Evolutionary conservation across 37 sponge, comb jelly and placozoan genomes (phyloP).

Genomic region (Haliclona indistincta): DNA sequence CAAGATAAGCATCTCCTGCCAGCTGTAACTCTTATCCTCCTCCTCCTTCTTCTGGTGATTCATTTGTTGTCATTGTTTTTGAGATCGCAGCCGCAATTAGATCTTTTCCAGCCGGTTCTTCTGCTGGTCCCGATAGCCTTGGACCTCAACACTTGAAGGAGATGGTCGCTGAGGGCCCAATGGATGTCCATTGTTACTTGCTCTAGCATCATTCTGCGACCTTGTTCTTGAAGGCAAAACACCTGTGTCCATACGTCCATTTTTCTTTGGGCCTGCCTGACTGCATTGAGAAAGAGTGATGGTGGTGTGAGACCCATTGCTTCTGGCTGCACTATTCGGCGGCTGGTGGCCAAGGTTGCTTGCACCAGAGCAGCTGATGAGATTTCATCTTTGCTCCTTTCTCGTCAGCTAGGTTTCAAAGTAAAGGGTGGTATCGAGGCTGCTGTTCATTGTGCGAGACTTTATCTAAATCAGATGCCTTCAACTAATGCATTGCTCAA

Average conservation of each 20-base stretch:
- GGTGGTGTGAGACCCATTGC: slow-evolving; percentile 18
- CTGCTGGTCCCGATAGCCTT: too few species aligned
- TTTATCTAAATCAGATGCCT: slow-evolving; percentile 1
- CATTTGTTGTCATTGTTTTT: too few species aligned
- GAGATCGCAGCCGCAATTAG: too few species aligned
- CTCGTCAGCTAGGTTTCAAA: slow-evolving; percentile 17
- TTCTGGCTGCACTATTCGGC: not conserved
- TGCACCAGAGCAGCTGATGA: not conserved
- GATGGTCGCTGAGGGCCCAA: too few species aligned
- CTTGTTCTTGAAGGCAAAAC: not conserved
- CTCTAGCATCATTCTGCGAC: too few species aligned
- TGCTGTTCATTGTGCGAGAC: slow-evolving; percentile 18
- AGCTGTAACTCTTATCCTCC: too few species aligned
- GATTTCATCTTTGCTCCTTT: not conserved
- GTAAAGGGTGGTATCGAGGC: slow-evolving; percentile 24
- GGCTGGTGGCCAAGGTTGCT: not conserved
- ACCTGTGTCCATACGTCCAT: not conserved
- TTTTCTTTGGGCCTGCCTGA: slow-evolving; percentile 8
- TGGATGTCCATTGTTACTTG: too few species aligned
- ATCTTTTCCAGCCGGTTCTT: too few species aligned
- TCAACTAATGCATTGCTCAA: not conserved
- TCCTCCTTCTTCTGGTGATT: too few species aligned
- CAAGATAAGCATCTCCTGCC: not conserved
- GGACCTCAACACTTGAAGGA: too few species aligned
- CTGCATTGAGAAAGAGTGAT: not conserved